phyloP scores from a whole-genome alignment of 2,113 vertebrate species.

The Accipiter cooperii region DNA sequence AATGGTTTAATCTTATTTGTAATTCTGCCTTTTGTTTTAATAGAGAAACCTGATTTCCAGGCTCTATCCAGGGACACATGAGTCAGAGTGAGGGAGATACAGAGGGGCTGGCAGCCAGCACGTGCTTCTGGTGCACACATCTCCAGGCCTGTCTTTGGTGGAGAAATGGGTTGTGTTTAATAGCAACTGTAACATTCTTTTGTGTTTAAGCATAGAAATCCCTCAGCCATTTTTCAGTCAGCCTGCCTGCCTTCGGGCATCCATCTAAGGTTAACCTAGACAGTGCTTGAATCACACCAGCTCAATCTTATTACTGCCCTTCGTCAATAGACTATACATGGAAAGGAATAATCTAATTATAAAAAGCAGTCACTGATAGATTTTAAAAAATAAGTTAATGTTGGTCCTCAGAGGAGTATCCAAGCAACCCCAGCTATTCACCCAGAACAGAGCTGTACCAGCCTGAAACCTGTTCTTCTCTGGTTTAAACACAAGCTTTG shows the following conservation, averaged over 20 bases:
- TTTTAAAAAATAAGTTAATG: not conserved
- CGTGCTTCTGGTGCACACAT: not conserved
- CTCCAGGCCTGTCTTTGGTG: not conserved
- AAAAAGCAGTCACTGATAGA: not conserved
- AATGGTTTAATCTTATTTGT: not conserved
- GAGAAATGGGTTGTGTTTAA: not conserved
- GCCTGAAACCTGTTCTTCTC: not conserved
- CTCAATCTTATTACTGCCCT: slow-evolving; percentile 38
- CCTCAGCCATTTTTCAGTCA: not conserved
- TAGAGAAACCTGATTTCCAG: not conserved
- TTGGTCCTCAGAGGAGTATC: not conserved
- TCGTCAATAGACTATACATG: slow-evolving; percentile 26
- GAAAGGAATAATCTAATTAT: slow-evolving; percentile 54
- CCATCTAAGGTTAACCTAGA: not conserved
- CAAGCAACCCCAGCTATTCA: not conserved
- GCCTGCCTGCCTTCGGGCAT: not conserved
- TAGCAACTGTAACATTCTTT: not conserved
- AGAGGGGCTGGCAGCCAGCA: not conserved
- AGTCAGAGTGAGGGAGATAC: not conserved
- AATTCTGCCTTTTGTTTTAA: not conserved
- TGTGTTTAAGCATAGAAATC: not conserved
- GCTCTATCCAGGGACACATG: not conserved
- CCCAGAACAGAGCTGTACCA: not conserved
- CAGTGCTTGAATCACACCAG: not conserved
- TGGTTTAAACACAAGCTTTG: not conserved